These are phyloP conservation scores for Pipistrellus pipistrellus DNA, from an alignment of 2,797 vertebrate species.

Conservation along the genomic window DNA sequence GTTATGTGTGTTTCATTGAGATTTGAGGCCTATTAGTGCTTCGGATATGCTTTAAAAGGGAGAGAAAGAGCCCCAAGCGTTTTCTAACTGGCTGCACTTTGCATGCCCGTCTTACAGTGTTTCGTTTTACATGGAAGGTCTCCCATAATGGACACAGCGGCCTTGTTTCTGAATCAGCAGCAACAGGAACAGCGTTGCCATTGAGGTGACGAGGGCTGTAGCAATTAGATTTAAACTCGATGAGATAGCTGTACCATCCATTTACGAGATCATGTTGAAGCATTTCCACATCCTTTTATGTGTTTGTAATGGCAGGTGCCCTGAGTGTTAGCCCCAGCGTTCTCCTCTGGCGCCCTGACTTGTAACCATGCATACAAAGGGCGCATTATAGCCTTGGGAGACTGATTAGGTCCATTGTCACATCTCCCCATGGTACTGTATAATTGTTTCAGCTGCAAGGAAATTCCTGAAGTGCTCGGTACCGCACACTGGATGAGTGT, in stretches of 20 bases:
- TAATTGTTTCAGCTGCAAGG: constrained; percentile 83
- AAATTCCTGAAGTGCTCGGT: constrained; percentile 74
- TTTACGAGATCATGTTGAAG: constrained; percentile 79
- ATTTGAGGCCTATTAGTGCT: constrained; percentile 12
- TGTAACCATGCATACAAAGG: constrained; percentile 75
- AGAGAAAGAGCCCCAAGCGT: not conserved
- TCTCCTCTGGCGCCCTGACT: constrained; percentile 76
- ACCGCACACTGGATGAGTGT: constrained; percentile 28
- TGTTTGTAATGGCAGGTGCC: constrained; percentile 77
- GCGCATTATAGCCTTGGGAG: constrained; percentile 71
- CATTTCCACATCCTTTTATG: constrained; percentile 69
- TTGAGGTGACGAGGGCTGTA: constrained; percentile 77
- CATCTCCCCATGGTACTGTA: constrained; percentile 47
- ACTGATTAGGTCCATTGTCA: constrained; percentile 81
- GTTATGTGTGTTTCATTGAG: not conserved
- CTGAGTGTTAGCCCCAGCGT: constrained; percentile 47
- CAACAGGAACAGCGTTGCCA: constrained; percentile 40
- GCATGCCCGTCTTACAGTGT: not conserved
- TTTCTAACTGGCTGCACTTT: constrained; percentile 29
- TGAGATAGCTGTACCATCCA: constrained; percentile 76
- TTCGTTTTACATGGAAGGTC: constrained; percentile 31
- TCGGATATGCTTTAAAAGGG: not conserved
- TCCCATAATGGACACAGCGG: constrained; percentile 12
- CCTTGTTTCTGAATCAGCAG: constrained; percentile 72
- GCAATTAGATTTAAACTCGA: constrained; percentile 82